phyloP scores from a whole-genome alignment of 2,797 vertebrate genomes.

The Schizothorax lantsangensis region DNA sequence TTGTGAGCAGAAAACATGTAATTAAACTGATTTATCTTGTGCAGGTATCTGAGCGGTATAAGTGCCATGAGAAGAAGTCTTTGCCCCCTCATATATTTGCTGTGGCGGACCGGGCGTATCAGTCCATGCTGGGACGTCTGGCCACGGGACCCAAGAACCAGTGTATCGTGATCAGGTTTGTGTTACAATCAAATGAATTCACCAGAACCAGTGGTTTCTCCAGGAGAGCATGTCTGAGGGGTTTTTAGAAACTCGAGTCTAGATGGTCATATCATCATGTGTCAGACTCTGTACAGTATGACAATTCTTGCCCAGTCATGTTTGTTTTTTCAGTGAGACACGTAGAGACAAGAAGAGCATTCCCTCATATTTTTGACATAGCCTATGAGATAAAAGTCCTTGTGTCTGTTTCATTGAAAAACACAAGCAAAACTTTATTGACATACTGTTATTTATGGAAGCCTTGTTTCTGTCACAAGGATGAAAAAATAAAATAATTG shows the following conservation, averaged over 20 bases:
- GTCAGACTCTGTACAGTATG: not conserved
- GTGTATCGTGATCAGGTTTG: slow-evolving; percentile 80
- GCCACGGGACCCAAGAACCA: slow-evolving; percentile 70
- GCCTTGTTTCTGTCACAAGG: not conserved
- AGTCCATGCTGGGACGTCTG: slow-evolving; percentile 70
- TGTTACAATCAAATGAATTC: not conserved
- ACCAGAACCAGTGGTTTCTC: not conserved
- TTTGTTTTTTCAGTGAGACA: slow-evolving; percentile 4
- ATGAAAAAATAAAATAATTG: not conserved
- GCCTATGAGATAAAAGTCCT: slow-evolving; percentile 12
- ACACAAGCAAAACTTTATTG: too few relatives aligned
- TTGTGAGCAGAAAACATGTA: not conserved
- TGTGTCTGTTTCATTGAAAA: not conserved
- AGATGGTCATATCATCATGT: not conserved
- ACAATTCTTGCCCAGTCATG: not conserved
- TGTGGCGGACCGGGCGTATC: slow-evolving; percentile 77
- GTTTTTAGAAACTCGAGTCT: not conserved
- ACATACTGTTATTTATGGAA: not conserved
- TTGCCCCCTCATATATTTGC: slow-evolving; percentile 79
- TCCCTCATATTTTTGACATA: not conserved
- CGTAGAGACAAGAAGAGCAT: slow-evolving; percentile 28
- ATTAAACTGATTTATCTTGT: not conserved
- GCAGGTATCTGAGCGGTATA: slow-evolving; percentile 75
- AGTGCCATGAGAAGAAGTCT: slow-evolving; percentile 58
- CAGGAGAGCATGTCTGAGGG: not conserved